These are phyloP conservation scores for Antennarius maculatus DNA, from an alignment of 2,797 vertebrate species.

Conservation along the genomic window DNA sequence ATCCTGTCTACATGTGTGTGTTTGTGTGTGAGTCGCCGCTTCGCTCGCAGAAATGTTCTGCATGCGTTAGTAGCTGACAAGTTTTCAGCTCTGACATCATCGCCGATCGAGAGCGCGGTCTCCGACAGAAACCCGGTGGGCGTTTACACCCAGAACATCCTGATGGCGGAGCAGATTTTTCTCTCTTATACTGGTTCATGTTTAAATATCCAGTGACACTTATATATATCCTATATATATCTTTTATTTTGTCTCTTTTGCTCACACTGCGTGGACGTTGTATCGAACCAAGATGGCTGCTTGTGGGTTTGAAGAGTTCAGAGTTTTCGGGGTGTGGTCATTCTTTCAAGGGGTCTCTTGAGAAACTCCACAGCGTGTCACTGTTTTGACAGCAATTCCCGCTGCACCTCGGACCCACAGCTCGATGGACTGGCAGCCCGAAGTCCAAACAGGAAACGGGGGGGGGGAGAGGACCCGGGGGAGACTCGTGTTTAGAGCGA, in stretches of 20 bases:
- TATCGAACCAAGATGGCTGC: slow-evolving; percentile 57
- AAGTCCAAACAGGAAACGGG: slow-evolving; percentile 78
- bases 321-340: slow-evolving; percentile 59
- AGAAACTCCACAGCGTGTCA: slow-evolving; percentile 48
- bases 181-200: neutral
- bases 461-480: slow-evolving; percentile 59
- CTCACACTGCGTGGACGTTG: slow-evolving; percentile 38
- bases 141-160: slow-evolving; percentile 28
- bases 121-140: slow-evolving; percentile 14
- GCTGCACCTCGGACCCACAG: slow-evolving; percentile 13
- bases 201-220: neutral
- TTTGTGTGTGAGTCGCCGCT: slow-evolving; percentile 8
- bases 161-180: neutral
- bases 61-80: slow-evolving; percentile 46
- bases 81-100: slow-evolving; percentile 48
- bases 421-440: slow-evolving; percentile 51
- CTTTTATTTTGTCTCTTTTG: slow-evolving; percentile 29
- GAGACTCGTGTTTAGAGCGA: slow-evolving; percentile 67
- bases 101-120: slow-evolving; percentile 16
- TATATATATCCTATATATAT: neutral
- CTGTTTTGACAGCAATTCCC: slow-evolving; percentile 63
- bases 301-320: slow-evolving; percentile 17
- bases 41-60: slow-evolving; percentile 53
- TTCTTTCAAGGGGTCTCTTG: slow-evolving; percentile 35
- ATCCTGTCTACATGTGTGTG: slow-evolving; percentile 50